Conservation (phyloP, 2,113 vertebrate genomes). For the Nothoprocta perdicaria region DNA sequence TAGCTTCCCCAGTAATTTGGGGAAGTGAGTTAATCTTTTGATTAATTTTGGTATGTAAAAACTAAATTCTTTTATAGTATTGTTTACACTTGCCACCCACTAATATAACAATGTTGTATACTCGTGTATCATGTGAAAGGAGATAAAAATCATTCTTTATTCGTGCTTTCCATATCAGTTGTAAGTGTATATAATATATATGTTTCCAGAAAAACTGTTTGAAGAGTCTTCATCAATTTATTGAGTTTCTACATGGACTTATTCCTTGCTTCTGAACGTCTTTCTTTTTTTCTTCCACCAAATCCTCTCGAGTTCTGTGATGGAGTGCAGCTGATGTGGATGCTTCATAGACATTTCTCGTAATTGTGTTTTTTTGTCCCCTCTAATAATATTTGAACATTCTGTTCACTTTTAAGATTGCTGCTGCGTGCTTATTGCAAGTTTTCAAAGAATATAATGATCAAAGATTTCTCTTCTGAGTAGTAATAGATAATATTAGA, state of each 20-base stretch:
- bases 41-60: background rate
- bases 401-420: background rate
- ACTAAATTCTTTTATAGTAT: background rate
- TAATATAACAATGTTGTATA: background rate
- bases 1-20: background rate
- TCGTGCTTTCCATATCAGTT: background rate
- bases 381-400: background rate
- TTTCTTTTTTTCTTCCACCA: background rate
- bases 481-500: background rate
- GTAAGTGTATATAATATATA: background rate
- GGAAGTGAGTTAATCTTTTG: background rate
- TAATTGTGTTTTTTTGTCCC: background rate
- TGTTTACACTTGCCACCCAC: background rate
- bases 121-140: background rate
- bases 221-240: background rate
- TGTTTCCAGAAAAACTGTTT: background rate
- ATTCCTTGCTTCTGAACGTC: background rate
- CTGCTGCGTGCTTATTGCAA: background rate
- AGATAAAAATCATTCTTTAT: background rate
- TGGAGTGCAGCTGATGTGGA: background rate
- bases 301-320: background rate
- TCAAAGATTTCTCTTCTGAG: background rate
- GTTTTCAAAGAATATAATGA: background rate
- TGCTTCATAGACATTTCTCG: background rate
- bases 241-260: background rate